Evolutionary conservation across 2,888 invertebrate species (phyloP), one percentile per base, ranked within the genome.

Genomic region (Nudaria mundana): DNA sequence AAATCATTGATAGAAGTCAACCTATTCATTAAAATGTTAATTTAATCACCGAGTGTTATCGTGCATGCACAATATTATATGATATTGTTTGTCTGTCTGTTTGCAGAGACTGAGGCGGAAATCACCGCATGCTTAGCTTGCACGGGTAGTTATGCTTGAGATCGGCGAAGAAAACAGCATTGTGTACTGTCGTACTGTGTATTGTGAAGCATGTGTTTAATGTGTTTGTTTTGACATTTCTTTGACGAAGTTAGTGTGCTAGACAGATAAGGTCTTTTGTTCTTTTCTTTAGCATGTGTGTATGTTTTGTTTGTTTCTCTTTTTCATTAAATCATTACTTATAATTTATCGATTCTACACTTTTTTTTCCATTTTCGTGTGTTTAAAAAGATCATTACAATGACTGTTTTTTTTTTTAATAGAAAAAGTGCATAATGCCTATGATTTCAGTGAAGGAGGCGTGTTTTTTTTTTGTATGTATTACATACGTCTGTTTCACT

Each of bases 91-190:
- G n/a, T 51, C 55, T 65, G 63, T 83, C 82, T 82, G 69, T 76
- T 84, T 76, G 70, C 87, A 88, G 87, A 84, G 75, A 67, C 81
- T 70, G 66, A 73, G 74, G 69, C 75, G 84, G 68, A 81, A 82
- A 56, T 84, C 85, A 69, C 86, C 84, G 84, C 86, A 86, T 86
- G 85, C 82, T 78, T 87, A 85, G 74, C 69, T 79, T 76, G 75
- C 73, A 70, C 74, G 48, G 49, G 41, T 58, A 46, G 52, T 48
- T 35, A 34, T 40, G 56, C 44, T 59, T 59, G 56, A 45, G 52
- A 54, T 33, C 44, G 36, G 5, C 40, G 35, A 14, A 29, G 23
- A 33, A 30, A 11, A 29, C 16, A 44, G 20, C 26, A 20, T 33
- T 30, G 5, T 38, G 36, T 40, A 6, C 44, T 32, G 11, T 8